phyloP scores from a whole-genome alignment of 2,888 invertebrate genomes.

The Cyclophora albipunctata region DNA sequence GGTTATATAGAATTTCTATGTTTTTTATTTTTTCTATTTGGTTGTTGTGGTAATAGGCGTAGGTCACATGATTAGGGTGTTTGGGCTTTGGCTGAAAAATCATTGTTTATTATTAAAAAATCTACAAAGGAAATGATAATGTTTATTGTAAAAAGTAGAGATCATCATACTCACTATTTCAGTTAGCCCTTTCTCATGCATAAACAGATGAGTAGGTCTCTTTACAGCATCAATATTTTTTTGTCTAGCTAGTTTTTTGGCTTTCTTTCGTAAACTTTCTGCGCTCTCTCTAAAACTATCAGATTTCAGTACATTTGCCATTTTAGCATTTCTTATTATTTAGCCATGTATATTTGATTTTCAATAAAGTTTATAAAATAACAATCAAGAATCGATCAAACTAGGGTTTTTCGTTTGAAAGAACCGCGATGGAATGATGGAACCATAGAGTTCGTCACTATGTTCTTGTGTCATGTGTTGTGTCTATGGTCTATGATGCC shows the following conservation, averaged over 20 bases:
- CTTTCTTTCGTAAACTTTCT: slow-evolving; percentile 47
- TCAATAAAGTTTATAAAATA: too few relatives aligned
- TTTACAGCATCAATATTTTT: slow-evolving; percentile 38
- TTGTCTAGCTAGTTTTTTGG: slow-evolving; percentile 47
- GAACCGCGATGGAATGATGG: too few relatives aligned
- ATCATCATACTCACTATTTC: slow-evolving; percentile 67
- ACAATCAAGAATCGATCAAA: too few relatives aligned
- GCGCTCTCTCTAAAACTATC: slow-evolving; percentile 40
- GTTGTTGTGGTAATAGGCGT: slow-evolving; percentile 88
- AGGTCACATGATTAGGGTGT: slow-evolving; percentile 63
- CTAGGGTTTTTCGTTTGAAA: too few relatives aligned
- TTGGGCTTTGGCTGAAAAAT: slow-evolving; percentile 56
- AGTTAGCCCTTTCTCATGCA: slow-evolving; percentile 74
- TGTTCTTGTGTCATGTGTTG: too few relatives aligned
- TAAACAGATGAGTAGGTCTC: slow-evolving; percentile 67
- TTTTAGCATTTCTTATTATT: background rate
- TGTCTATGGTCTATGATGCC: too few relatives aligned
- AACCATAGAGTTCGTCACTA: too few relatives aligned
- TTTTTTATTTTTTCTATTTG: slow-evolving; percentile 84
- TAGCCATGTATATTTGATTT: too few relatives aligned
- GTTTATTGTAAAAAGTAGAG: too few relatives aligned
- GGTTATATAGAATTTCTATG: slow-evolving; percentile 76
- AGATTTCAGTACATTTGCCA: slow-evolving; percentile 18
- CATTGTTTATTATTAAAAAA: too few relatives aligned
- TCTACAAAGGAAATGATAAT: too few relatives aligned